These are phyloP conservation scores for Patella pellucida DNA, from an alignment of 2,888 invertebrate species.

Conservation along the genomic window DNA sequence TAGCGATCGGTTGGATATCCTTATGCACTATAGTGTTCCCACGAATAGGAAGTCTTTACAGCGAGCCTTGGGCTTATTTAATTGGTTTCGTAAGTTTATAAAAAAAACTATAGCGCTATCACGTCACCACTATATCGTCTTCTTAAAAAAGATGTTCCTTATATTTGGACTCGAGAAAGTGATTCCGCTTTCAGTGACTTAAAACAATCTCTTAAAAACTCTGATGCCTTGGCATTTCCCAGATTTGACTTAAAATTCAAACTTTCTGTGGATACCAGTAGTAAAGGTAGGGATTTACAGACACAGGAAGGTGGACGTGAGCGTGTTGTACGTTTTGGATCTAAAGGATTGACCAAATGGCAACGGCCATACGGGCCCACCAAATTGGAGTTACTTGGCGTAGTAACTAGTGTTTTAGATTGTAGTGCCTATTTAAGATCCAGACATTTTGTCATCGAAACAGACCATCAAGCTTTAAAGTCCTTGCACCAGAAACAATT, in stretches of 20 bases:
- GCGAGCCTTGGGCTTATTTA: slow-evolving; percentile 29
- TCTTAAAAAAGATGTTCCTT: slow-evolving; percentile 17
- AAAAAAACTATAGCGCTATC: slow-evolving; percentile 23
- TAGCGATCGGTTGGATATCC: slow-evolving; percentile 11
- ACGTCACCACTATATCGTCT: slow-evolving; percentile 17
- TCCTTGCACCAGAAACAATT: slow-evolving; percentile 23
- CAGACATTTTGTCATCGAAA: slow-evolving; percentile 21
- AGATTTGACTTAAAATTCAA: slow-evolving; percentile 23
- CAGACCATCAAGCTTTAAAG: slow-evolving; percentile 19
- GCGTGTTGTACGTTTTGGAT: slow-evolving; percentile 11
- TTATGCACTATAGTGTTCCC: slow-evolving; percentile 16
- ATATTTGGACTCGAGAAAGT: slow-evolving; percentile 24
- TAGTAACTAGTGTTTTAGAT: slow-evolving; percentile 23
- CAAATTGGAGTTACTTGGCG: slow-evolving; percentile 22
- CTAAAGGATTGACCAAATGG: slow-evolving; percentile 1
- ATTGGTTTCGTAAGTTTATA: slow-evolving; percentile 34
- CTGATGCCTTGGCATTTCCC: slow-evolving; percentile 25
- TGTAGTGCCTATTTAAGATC: slow-evolving; percentile 21
- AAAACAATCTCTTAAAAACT: slow-evolving; percentile 17
- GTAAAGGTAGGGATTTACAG: slow-evolving; percentile 15
- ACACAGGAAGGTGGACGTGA: not conserved
- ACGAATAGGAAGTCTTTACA: slow-evolving; percentile 24
- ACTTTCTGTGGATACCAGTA: slow-evolving; percentile 23
- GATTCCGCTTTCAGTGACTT: slow-evolving; percentile 17
- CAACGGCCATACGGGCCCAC: slow-evolving; percentile 22